A percentile compares a stretch with the other conserved stretches of the same genome.
Evolutionary conservation across 2,113 vertebrate species (phyloP).

Genomic region (Entelurus aequoreus): DNA sequence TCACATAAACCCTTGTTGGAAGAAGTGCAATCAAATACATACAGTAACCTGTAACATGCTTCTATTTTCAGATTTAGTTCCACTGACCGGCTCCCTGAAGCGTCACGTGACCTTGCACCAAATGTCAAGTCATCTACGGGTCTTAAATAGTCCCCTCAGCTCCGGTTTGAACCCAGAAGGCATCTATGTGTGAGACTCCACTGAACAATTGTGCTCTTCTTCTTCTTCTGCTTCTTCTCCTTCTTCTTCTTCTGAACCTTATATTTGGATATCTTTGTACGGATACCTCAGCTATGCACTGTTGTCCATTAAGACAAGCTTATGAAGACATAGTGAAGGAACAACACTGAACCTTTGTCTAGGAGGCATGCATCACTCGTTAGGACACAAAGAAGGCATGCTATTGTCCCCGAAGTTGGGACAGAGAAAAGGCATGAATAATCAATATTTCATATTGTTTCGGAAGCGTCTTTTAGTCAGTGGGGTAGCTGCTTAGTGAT

Average conservation of each 20-base stretch:
- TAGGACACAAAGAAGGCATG: constrained; percentile 6
- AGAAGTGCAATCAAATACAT: too few species aligned
- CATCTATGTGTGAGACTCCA: constrained; percentile 86
- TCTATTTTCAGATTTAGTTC: constrained; percentile 67
- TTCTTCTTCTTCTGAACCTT: constrained; percentile 17
- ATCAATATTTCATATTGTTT: neutral
- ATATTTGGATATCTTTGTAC: constrained; percentile 37
- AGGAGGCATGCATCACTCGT: constrained; percentile 32
- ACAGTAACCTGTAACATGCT: neutral
- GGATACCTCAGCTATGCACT: constrained; percentile 55
- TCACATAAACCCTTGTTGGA: too few species aligned
- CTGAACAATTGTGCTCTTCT: neutral
- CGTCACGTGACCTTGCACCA: constrained; percentile 79
- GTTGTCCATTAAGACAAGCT: constrained; percentile 30
- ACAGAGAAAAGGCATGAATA: neutral
- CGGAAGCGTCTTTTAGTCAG: constrained; percentile 17
- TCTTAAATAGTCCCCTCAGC: constrained; percentile 84
- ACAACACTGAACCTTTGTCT: neutral
- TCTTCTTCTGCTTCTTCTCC: constrained; percentile 3
- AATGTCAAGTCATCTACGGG: constrained; percentile 83
- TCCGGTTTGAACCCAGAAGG: constrained; percentile 94
- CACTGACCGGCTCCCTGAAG: constrained; percentile 86
- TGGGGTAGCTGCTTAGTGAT: constrained; percentile 54
- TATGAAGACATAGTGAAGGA: constrained; percentile 27
- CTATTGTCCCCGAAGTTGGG: neutral